Evolutionary conservation across 2,888 invertebrate genomes (phyloP), one percentile per base, ranked within the genome.

Genomic region (Conops quadrifasciatus): DNA sequence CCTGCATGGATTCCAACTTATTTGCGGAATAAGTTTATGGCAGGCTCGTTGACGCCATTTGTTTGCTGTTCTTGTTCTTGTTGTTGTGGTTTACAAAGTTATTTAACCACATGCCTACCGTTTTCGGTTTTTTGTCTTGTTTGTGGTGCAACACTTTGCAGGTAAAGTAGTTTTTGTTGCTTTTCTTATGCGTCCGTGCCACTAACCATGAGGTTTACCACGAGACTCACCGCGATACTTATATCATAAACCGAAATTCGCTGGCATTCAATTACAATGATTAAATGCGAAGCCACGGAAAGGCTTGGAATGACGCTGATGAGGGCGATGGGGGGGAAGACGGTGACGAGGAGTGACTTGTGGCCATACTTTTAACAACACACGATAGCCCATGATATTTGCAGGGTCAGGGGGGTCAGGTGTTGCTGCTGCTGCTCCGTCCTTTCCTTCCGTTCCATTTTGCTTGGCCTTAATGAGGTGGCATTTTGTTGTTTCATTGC

Each of bases 221-320:
- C 66, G 30, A 56, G 51, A 36, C 36, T 36, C 36, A 36, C 36
- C 36, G 36, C 19, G 15, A 11, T 15, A 5, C 11, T 49, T 19
- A 36, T 65, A 65, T 47, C 72, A 69, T 69, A 64, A 64, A 49
- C 26, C 24, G 64, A 49, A 64, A 30, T 64, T 75, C 72, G 73
- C 74, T 58, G 71, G 26, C 73, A 75, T 72, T 75, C 73, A 75
- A 73, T 75, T 75, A 75, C 71, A 43, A 30, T 71, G 45, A 71
- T 71, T 71, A 71, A 53, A 67, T 72, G 60, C 36, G 36, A 36
- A 9, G 36, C 5, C 36, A 7, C 36, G 36, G 4, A 36, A 36
- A 36, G 51, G 65, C 65, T 69, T 51, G 43, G 21, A 58, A 69
- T 51, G 66, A 28, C 59, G 59, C 26, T 58, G n/a, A 15, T 71